Base-by-base conservation (phyloP, 53 echinoderm and acorn worm genomes). In the Henricia sp. region DNA sequence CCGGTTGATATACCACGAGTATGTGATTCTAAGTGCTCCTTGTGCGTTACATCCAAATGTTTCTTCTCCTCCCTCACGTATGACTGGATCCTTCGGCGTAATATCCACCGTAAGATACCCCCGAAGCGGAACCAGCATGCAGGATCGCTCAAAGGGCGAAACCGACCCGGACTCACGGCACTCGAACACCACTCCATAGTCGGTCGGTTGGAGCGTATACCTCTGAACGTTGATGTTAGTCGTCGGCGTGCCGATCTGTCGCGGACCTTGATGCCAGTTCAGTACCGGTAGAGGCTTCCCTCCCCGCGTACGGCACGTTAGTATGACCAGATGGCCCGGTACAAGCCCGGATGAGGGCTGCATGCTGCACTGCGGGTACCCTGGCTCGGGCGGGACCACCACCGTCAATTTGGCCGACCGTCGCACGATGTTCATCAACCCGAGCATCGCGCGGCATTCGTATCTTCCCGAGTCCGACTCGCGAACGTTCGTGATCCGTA, bases 241-340 rank as follows among this genome's bases (percentile, higher is more conserved):
- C 13, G 65, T 40, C 1, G 66, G 83, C 14, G 89, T 48, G 44
- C 80, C 80, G 37, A 92, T 16, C 28, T 52, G 70, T 23, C 34
- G 57, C 20, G 60, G 69, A 12, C 86, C 66, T 14, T 77, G 86
- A 20, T 68, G 54, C 93, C 93, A 93, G 11, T 60, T 50, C 46
- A 93, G 87, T 41, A 13, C n/a, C 11, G 87, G 80, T 36, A 55
- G 55, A 12, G 93, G 93, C 35, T 63, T 76, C 17, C 93, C 93
- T 62, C 90, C 90, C 28, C 70, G 56, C 3, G 87, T 77, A 25
- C 82, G 58, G 71, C 93, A 93, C 12, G 72, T 38, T 1, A 90
- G 34, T 1, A 69, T 59, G 0, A 90, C 80, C 34, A 69, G 77
- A 27, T 84, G 75, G 11, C 93, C 93, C 3, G 89, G 90, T 6